phyloP scores from a whole-genome alignment of 2,797 vertebrate genomes.

The Falco naumanni region DNA sequence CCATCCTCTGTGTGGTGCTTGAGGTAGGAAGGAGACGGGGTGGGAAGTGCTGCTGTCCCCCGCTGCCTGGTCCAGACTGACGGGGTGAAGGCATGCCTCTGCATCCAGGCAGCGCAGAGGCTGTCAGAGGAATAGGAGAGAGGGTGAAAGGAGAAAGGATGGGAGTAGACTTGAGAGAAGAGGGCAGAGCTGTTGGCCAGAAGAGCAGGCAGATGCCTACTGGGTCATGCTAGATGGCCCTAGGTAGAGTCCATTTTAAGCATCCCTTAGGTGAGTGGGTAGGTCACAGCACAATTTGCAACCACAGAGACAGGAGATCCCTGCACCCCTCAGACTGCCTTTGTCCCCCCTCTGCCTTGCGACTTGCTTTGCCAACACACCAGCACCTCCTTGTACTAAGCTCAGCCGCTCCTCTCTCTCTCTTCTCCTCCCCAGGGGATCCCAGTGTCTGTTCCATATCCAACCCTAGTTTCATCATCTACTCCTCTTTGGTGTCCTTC shows the following conservation, averaged over 20 bases:
- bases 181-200: not conserved
- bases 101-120: not conserved
- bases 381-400: not conserved
- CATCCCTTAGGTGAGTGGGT: not conserved
- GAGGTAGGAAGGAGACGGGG: not conserved
- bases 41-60: not conserved
- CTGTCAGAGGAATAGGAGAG: not conserved
- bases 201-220: not conserved
- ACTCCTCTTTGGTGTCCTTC: constrained; percentile 95
- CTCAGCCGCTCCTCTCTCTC: not conserved
- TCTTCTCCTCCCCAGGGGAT: constrained; percentile 80
- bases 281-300: not conserved
- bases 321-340: not conserved
- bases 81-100: not conserved
- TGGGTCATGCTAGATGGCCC: not conserved
- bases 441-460: constrained; percentile 93
- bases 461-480: constrained; percentile 93
- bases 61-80: not conserved
- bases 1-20: not conserved
- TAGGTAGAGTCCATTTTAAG: not conserved
- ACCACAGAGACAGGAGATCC: not conserved
- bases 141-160: not conserved
- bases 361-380: not conserved
- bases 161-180: not conserved
- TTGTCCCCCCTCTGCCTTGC: not conserved